Evolutionary conservation across 2,113 vertebrate species (phyloP).

Genomic region (Xenopus tropicalis): UCB_Xtro_10.0 CM004444.2:31102501-31103000

Average conservation of each 20-base stretch:
- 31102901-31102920: slow-evolving; percentile 58
- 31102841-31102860: slow-evolving; percentile 64
- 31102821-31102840: slow-evolving; percentile 66
- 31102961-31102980: slow-evolving; percentile 81
- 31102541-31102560: too few species aligned
- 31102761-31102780: slow-evolving; percentile 69
- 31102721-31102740: slow-evolving; percentile 73
- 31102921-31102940: slow-evolving; percentile 7
- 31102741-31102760: slow-evolving; percentile 75
- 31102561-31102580: not conserved
- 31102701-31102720: slow-evolving; percentile 70
- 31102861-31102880: slow-evolving; percentile 41
- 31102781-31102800: slow-evolving; percentile 80
- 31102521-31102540: too few species aligned
- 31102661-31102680: slow-evolving; percentile 66
- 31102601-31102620: slow-evolving; percentile 47
- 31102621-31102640: slow-evolving; percentile 55
- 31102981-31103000: slow-evolving; percentile 44
- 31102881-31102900: slow-evolving; percentile 58
- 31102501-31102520: too few species aligned
- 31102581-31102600: not conserved
- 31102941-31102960: slow-evolving; percentile 44
- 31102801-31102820: slow-evolving; percentile 79
- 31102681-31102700: slow-evolving; percentile 73
- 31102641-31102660: slow-evolving; percentile 64